phyloP scores from a whole-genome alignment of 2,888 invertebrate species.

The Drosophila nr. fundita region DNA sequence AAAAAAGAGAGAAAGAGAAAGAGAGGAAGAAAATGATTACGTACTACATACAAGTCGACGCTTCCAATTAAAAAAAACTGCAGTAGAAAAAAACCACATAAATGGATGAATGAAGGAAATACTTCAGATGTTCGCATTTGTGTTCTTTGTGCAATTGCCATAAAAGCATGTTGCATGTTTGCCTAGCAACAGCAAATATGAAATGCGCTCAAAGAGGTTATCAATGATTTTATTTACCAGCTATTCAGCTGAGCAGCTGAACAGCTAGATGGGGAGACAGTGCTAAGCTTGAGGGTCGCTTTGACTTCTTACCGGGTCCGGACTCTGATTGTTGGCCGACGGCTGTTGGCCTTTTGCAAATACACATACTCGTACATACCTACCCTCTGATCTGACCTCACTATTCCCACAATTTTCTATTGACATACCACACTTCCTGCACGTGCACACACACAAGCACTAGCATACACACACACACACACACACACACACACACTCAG shows the following conservation, averaged over 20 bases:
- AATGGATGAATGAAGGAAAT: background rate
- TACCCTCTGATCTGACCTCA: background rate
- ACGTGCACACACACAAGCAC: background rate
- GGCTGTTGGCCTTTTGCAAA: conserved; percentile 10
- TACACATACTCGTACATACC: too few relatives aligned
- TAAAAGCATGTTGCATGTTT: background rate
- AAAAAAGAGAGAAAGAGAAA: background rate
- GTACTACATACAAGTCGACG: too few relatives aligned
- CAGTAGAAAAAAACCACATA: background rate
- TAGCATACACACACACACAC: background rate
- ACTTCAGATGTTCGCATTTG: background rate
- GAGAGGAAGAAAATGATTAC: background rate
- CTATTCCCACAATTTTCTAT: conserved; percentile 5
- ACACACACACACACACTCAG: background rate
- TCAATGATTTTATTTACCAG: background rate
- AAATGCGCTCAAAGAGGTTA: background rate
- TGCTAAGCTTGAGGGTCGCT: background rate
- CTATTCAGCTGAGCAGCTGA: background rate
- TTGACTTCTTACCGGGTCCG: conserved; percentile 3
- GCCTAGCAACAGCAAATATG: conserved; percentile 4
- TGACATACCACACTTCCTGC: conserved; percentile 2
- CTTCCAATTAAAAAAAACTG: background rate
- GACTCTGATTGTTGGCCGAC: conserved; percentile 5
- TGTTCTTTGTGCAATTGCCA: conserved; percentile 1
- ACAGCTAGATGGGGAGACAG: too few relatives aligned